Percentiles rank a stretch among this genome's conserved stretches.
phyloP scores from a whole-genome alignment of 2,113 vertebrate species.

The Cryptomyrus ogoouensis region DNA sequence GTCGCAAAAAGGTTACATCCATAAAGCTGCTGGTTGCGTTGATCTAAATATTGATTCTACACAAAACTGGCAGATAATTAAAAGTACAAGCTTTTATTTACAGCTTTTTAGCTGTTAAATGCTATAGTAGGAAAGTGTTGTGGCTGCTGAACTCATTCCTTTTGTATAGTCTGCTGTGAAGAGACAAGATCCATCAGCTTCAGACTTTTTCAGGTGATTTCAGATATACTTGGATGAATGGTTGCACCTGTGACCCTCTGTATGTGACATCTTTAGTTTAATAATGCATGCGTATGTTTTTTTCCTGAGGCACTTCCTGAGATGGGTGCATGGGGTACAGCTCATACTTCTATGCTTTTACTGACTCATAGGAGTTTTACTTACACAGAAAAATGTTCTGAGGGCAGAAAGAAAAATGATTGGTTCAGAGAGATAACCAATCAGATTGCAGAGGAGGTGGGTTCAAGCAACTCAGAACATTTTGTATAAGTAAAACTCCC shows the following conservation, averaged over 20 bases:
- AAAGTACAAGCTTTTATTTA: not conserved
- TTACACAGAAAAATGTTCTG: no score
- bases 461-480: no score
- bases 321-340: not conserved
- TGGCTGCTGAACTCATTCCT: not conserved
- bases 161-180: not conserved
- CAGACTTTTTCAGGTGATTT: not conserved
- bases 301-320: not conserved
- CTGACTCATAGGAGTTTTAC: no score
- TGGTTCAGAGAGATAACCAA: no score
- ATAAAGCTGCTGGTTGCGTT: not conserved
- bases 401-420: no score
- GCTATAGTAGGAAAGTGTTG: not conserved
- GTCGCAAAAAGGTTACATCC: not conserved
- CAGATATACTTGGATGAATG: not conserved
- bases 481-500: no score
- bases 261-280: not conserved
- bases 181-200: not conserved
- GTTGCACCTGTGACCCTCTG: not conserved
- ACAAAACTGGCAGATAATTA: not conserved
- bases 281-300: not conserved
- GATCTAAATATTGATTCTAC: not conserved
- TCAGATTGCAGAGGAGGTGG: no score
- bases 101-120: not conserved
- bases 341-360: not conserved